Conservation (phyloP, 92 coral and sea anemone genomes). For the Chrysogorgia sp. region DNA sequence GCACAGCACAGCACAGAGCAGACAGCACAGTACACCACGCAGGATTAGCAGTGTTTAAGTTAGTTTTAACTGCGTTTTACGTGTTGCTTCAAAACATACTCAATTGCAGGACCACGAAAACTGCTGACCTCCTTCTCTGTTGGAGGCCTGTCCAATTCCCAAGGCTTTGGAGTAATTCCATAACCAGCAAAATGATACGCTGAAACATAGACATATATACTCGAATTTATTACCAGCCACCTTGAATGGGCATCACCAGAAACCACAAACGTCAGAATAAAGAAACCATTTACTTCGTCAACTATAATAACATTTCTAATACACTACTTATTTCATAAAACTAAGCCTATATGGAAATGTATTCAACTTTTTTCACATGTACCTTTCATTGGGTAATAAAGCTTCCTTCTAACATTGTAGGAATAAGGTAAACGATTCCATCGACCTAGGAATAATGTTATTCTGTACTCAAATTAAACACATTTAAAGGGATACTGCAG, state of each 20-base stretch:
- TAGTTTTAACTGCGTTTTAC: not conserved
- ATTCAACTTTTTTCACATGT: not conserved
- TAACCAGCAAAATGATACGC: conserved; percentile 63
- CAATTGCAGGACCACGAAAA: conserved; percentile 59
- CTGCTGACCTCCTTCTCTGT: conserved; percentile 72
- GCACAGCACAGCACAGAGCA: not conserved
- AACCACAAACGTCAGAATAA: too few species aligned
- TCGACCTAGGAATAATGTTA: conserved; percentile 10
- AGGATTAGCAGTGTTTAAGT: not conserved
- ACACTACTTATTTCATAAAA: too few species aligned
- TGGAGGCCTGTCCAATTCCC: conserved; percentile 70
- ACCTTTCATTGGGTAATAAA: conserved; percentile 76
- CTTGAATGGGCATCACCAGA: not conserved
- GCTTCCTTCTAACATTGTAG: conserved; percentile 69
- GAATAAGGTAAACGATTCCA: conserved; percentile 78
- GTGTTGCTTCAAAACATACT: not conserved
- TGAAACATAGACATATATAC: conserved; percentile 21
- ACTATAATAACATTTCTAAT: too few species aligned
- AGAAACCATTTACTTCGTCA: too few species aligned
- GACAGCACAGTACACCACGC: not conserved
- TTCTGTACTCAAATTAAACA: not conserved
- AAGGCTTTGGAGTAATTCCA: conserved; percentile 74
- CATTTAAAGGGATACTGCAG: not conserved
- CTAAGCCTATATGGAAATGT: not conserved
- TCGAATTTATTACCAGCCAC: not conserved